A percentile compares a stretch with the other conserved stretches of the same genome.
These are phyloP conservation scores for Stictocephala bisonia DNA, from an alignment of 2,888 invertebrate genomes.

Conservation along the genomic window DNA sequence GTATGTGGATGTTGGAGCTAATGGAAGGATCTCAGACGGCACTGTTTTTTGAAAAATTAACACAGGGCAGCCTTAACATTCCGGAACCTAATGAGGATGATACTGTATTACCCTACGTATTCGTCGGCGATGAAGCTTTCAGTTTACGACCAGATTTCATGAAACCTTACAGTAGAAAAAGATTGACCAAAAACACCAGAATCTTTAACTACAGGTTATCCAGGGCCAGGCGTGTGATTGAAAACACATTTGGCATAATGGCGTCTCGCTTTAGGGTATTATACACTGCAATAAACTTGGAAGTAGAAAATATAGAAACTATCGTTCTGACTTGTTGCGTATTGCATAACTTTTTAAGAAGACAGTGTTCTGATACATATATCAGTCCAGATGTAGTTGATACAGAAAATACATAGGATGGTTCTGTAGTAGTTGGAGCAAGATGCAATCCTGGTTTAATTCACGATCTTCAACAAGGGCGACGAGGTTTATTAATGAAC, in stretches of 20 bases:
- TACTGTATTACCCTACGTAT: conserved; percentile 54
- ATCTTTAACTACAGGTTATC: conserved; percentile 55
- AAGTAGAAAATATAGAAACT: conserved; percentile 53
- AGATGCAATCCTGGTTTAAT: too few relatives aligned
- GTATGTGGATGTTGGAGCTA: conserved; percentile 60
- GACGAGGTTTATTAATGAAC: too few relatives aligned
- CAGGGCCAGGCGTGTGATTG: conserved; percentile 58
- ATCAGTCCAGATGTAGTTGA: too few relatives aligned
- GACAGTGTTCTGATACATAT: too few relatives aligned
- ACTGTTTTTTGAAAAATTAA: conserved; percentile 53
- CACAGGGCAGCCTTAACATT: conserved; percentile 50
- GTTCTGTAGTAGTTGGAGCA: too few relatives aligned
- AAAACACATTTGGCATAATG: conserved; percentile 60
- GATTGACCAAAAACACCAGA: conserved; percentile 49
- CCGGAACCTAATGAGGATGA: conserved; percentile 50
- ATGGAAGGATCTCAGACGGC: conserved; percentile 61
- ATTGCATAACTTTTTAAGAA: conserved; percentile 54
- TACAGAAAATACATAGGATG: too few relatives aligned
- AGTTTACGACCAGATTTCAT: conserved; percentile 49
- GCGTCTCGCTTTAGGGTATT: conserved; percentile 60
- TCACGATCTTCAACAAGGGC: too few relatives aligned
- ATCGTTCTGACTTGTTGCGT: conserved; percentile 58
- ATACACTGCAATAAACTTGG: conserved; percentile 52
- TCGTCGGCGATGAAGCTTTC: conserved; percentile 60
- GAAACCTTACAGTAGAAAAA: too few relatives aligned